Conservation (phyloP, 2,113 vertebrate species). For the Macrotus californicus region DNA sequence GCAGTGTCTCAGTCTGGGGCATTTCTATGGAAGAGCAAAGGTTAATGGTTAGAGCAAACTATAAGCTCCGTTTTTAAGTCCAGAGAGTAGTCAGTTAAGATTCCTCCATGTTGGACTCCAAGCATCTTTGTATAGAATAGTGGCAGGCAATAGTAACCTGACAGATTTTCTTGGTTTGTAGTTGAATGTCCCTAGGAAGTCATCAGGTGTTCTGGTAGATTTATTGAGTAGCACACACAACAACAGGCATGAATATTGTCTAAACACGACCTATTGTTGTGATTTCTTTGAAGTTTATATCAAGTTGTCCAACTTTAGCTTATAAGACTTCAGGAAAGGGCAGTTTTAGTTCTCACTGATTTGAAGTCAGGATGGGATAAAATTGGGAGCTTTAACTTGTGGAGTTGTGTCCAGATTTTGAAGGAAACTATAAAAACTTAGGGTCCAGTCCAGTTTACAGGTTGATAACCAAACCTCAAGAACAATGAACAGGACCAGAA, state of each 20-base stretch:
- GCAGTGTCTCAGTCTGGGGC: not conserved
- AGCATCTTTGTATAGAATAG: not conserved
- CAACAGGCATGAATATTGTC: not conserved
- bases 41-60: not conserved
- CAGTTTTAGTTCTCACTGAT: too few relatives aligned
- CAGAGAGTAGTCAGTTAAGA: not conserved
- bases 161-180: not conserved
- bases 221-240: not conserved
- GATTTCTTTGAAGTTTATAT: too few relatives aligned
- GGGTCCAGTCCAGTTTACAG: not conserved
- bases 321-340: too few relatives aligned
- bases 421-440: not conserved
- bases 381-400: not conserved
- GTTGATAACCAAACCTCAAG: not conserved
- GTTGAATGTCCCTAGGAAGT: not conserved
- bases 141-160: not conserved
- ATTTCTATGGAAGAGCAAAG: not conserved
- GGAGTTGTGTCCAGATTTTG: not conserved
- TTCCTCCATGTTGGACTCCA: not conserved
- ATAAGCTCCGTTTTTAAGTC: not conserved
- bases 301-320: too few relatives aligned
- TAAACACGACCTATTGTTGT: not conserved
- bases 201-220: not conserved
- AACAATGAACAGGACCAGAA: not conserved
- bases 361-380: not conserved